Conservation (phyloP, 2,888 invertebrate species). For the Bombylius discolor region DNA sequence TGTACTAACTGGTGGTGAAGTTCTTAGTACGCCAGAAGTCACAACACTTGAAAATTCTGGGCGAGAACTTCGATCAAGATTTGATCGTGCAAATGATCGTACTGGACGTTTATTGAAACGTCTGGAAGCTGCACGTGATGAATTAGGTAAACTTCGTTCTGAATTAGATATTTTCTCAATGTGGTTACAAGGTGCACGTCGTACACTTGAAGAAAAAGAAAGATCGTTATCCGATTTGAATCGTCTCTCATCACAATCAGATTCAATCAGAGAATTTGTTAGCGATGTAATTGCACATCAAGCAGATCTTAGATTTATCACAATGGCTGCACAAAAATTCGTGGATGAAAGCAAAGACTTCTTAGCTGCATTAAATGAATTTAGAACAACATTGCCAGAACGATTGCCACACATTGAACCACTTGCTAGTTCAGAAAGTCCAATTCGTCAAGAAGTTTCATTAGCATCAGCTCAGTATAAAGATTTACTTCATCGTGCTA, state of each 20-base stretch:
- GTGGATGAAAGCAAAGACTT: slow-evolving; percentile 91
- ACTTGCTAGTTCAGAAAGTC: slow-evolving; percentile 53
- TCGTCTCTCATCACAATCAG: slow-evolving; percentile 54
- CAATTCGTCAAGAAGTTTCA: slow-evolving; percentile 65
- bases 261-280: slow-evolving; percentile 77
- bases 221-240: slow-evolving; percentile 64
- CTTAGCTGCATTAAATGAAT: slow-evolving; percentile 69
- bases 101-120: slow-evolving; percentile 65
- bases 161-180: slow-evolving; percentile 68
- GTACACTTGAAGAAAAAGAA: slow-evolving; percentile 74
- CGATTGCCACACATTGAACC: slow-evolving; percentile 68
- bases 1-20: slow-evolving; percentile 78
- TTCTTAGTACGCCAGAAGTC: slow-evolving; percentile 85
- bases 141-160: slow-evolving; percentile 72
- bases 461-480: slow-evolving; percentile 66
- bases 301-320: slow-evolving; percentile 88
- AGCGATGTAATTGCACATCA: slow-evolving; percentile 92
- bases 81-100: slow-evolving; percentile 68
- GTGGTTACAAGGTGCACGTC: slow-evolving; percentile 73
- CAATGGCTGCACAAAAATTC: slow-evolving; percentile 92
- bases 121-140: slow-evolving; percentile 68
- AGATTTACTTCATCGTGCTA: slow-evolving; percentile 70
- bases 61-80: slow-evolving; percentile 67
- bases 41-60: slow-evolving; percentile 77
- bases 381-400: slow-evolving; percentile 71